Evolutionary conservation across 1,140 invertebrate species (phyloP).

Genomic region (Drosophila arawakana): DNA sequence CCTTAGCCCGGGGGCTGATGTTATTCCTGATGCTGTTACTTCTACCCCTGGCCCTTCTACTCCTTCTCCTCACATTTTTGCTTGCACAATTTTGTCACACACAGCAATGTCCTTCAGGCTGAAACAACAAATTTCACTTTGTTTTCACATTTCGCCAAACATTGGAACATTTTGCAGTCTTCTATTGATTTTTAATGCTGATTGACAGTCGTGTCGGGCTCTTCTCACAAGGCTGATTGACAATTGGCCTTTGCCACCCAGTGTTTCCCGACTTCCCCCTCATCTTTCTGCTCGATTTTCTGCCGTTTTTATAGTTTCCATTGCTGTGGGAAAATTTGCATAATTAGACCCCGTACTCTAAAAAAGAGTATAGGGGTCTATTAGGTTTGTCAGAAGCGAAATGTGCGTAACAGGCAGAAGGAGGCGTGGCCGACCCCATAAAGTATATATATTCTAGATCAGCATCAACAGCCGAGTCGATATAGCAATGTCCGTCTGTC

Average conservation of each 20-base stretch:
- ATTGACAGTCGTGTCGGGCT: constrained; percentile 59
- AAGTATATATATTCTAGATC: too few relatives aligned
- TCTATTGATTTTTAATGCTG: constrained; percentile 77
- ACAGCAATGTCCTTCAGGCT: constrained; percentile 58
- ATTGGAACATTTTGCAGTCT: constrained; percentile 29
- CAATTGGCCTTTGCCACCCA: constrained; percentile 42
- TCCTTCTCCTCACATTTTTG: constrained; percentile 39
- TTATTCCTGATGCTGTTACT: background rate
- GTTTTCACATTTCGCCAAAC: constrained; percentile 24
- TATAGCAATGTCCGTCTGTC: too few relatives aligned
- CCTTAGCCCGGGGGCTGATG: constrained; percentile 50
- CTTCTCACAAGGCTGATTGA: constrained; percentile 29
- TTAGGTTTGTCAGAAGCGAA: too few relatives aligned
- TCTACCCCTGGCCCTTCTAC: background rate
- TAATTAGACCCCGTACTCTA: too few relatives aligned
- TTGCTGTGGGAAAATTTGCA: constrained; percentile 49
- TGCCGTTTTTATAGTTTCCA: background rate
- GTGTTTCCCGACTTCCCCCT: constrained; percentile 1
- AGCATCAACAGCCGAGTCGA: too few relatives aligned
- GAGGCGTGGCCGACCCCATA: too few relatives aligned
- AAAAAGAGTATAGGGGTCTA: too few relatives aligned
- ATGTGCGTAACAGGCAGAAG: too few relatives aligned
- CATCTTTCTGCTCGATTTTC: background rate
- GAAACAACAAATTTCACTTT: constrained; percentile 48
- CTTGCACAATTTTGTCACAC: constrained; percentile 74